Base-by-base conservation (phyloP, 2,797 vertebrate species). In the Miichthys miiuy region DNA sequence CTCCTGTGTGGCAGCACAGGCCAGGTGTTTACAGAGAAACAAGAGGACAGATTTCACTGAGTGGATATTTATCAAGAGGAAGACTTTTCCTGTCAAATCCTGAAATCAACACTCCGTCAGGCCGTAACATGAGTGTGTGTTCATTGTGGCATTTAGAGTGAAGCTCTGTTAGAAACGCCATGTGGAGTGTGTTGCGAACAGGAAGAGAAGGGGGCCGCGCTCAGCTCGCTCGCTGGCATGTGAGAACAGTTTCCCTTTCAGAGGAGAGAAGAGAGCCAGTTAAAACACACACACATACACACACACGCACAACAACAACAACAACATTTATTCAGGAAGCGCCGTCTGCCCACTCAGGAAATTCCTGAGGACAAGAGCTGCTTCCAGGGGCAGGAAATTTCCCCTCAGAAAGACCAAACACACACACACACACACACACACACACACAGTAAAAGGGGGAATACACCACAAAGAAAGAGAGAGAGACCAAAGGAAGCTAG, bases 371-470 rank as follows among this genome's bases (percentile, higher is more conserved):
- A 97, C 97, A 95, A 95, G 94, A 94, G 95, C 95, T 94, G 96
- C 96, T 98, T 98, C 97, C 97, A 97, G 96, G 96, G 96, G 96
- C 96, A 98, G 97, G 97, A 99, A 99, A 98, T 98, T 98, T 98
- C 97, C 94, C 97, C 96, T 96, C 94, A 94, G 93, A 96, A 96
- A 94, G 88, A 87, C 83, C 52, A 72, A 63, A 80, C 44, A 66
- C 67, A 68, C 73, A 70, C 66, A 78, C 18, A 72, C 55, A 65
- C 57, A 69, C 48, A 69, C 56, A 64, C 79, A 87, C 75, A 81
- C 86, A 68, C 38, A 51, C 68, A 70, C 79, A 82, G 55, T 72
- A 70, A 81, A 87, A 72, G 6, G 64, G 54, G 72, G 76, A 75
- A 83, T 68, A 79, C 30, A 82, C 66, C 69, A 88, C 77, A 88